Evolutionary conservation across 2,113 vertebrate species (phyloP).

Genomic region (Herpetotheres cachinnans): DNA sequence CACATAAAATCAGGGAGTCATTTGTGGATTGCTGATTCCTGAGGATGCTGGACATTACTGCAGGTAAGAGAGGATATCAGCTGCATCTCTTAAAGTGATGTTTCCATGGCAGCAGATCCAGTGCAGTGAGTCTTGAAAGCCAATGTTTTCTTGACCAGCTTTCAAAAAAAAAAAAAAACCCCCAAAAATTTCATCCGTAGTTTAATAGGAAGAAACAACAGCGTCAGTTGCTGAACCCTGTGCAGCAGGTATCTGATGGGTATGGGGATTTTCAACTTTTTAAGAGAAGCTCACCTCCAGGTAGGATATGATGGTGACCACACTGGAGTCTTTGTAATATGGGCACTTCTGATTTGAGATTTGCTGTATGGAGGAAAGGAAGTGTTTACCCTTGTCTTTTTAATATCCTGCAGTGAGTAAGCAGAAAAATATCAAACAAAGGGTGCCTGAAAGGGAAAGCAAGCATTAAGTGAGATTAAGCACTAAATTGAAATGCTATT

Average conservation of each 20-base stretch:
- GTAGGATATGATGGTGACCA: not conserved
- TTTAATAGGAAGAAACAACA: not conserved
- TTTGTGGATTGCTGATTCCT: not conserved
- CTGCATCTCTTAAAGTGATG: not conserved
- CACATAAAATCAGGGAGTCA: not conserved
- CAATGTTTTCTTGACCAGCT: not conserved
- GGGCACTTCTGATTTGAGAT: not conserved
- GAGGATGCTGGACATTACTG: not conserved
- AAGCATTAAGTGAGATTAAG: conserved; percentile 26
- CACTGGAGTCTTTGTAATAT: not conserved
- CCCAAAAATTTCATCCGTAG: not conserved
- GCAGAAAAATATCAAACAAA: conserved; percentile 40
- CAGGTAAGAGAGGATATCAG: not conserved
- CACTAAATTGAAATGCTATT: conserved; percentile 5
- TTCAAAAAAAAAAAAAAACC: not conserved
- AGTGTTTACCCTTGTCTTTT: not conserved
- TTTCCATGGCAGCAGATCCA: conserved; percentile 48
- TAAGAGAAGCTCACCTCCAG: not conserved
- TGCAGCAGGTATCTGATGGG: not conserved
- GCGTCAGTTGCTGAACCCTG: accelerated
- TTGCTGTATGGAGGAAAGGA: not conserved
- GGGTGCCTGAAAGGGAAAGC: conserved; percentile 35
- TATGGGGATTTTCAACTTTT: not conserved
- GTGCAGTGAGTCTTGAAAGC: not conserved
- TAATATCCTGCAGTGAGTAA: conserved; percentile 35